Evolutionary conservation across 2,888 invertebrate species (phyloP).

Genomic region (Leptinotarsa haldemani): DNA sequence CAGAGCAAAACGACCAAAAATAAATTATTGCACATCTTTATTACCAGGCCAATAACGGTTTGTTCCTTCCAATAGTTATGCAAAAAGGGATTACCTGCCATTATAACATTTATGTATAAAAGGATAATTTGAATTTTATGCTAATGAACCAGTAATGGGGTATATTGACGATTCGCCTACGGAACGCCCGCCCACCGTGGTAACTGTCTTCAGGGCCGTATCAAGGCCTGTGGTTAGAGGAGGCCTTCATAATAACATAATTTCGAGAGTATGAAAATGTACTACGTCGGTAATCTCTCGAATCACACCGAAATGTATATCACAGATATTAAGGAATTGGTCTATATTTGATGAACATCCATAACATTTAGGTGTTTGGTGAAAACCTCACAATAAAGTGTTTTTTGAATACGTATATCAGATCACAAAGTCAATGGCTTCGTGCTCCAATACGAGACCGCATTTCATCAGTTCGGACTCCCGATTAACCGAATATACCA

Average conservation of each 20-base stretch:
- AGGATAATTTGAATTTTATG: constrained; percentile 49
- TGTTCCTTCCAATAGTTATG: constrained; percentile 8
- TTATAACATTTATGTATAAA: constrained; percentile 27
- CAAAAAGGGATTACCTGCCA: constrained; percentile 23
- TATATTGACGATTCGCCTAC: constrained; percentile 48
- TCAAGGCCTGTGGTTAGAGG: neutral
- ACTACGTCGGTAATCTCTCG: too few relatives aligned
- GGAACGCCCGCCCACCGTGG: constrained; percentile 35
- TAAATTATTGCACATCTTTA: constrained; percentile 13
- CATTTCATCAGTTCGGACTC: too few relatives aligned
- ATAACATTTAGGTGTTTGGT: too few relatives aligned
- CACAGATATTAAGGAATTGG: too few relatives aligned
- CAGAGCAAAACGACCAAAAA: neutral
- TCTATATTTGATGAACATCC: too few relatives aligned
- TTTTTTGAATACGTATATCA: too few relatives aligned
- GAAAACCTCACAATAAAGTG: too few relatives aligned
- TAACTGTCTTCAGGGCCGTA: neutral
- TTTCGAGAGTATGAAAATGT: too few relatives aligned
- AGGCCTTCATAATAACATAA: neutral
- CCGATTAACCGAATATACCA: too few relatives aligned
- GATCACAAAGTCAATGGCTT: too few relatives aligned
- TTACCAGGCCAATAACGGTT: constrained; percentile 16
- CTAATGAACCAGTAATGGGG: constrained; percentile 47
- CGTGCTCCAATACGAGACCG: too few relatives aligned
- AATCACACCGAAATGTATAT: too few relatives aligned